Conservation (phyloP, 2,113 vertebrate species). For the Paradoxurus hermaphroditus region DNA sequence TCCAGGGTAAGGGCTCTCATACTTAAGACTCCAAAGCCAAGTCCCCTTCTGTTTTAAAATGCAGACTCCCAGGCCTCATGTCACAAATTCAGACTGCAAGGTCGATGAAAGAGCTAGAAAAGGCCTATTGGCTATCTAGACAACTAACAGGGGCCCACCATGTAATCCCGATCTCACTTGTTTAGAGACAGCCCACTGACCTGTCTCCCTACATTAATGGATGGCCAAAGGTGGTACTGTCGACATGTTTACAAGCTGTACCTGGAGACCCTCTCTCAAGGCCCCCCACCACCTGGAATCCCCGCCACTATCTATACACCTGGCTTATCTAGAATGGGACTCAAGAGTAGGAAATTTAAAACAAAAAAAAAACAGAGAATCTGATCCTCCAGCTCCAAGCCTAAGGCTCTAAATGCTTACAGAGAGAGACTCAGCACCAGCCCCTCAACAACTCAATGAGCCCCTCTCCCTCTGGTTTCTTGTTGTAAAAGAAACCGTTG, state of each 20-base stretch:
- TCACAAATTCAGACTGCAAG: not conserved
- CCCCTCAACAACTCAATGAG: not conserved
- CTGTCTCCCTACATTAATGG: not conserved
- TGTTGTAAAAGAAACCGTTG: slow-evolving; percentile 1
- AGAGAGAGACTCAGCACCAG: not conserved
- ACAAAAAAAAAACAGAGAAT: not conserved
- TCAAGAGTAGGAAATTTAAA: not conserved
- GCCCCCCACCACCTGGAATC: not conserved
- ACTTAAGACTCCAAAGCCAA: not conserved
- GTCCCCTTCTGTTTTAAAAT: not conserved
- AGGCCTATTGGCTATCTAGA: not conserved
- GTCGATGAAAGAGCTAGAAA: not conserved
- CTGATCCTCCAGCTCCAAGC: not conserved
- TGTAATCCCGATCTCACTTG: not conserved
- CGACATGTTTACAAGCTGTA: not conserved
- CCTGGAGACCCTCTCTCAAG: not conserved
- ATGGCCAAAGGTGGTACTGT: not conserved
- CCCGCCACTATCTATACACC: not conserved
- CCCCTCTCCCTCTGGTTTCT: not conserved
- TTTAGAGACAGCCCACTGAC: not conserved
- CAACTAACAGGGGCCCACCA: no score
- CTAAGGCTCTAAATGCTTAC: not conserved
- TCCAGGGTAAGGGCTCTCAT: not conserved
- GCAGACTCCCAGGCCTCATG: not conserved
- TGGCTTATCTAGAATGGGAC: not conserved